Percentiles rank a stretch among this genome's conserved stretches.
phyloP scores from a whole-genome alignment of 2,797 vertebrate species.

The Pogoniulus pusillus region DNA sequence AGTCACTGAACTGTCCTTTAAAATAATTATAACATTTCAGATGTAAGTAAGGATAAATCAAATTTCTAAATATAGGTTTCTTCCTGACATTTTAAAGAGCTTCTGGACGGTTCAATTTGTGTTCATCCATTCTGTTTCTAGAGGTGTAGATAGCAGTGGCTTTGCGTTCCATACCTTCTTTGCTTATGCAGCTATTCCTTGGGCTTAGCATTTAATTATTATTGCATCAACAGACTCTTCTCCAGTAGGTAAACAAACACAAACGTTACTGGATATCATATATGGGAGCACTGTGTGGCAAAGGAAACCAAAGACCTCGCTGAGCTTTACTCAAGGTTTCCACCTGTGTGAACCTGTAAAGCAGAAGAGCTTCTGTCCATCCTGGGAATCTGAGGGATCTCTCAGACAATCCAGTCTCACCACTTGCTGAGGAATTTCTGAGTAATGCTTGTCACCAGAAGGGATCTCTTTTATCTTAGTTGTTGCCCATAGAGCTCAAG shows the following conservation, averaged over 20 bases:
- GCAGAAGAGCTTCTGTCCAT: neutral
- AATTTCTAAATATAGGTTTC: neutral
- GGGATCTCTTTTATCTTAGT: constrained; percentile 24
- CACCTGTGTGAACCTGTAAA: neutral
- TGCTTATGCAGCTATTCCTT: neutral
- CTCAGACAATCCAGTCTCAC: neutral
- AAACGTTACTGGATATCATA: rapidly evolving
- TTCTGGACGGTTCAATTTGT: neutral
- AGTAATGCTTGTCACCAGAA: constrained; percentile 33
- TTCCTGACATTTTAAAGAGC: neutral
- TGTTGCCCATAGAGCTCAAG: neutral
- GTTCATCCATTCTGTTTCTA: neutral
- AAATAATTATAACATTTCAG: neutral
- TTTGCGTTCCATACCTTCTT: neutral
- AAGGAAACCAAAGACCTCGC: neutral
- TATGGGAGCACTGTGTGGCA: neutral
- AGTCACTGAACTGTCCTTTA: neutral
- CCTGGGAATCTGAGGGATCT: neutral
- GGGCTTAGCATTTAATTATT: neutral
- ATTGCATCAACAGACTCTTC: neutral
- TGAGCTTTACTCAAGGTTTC: neutral
- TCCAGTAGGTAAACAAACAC: neutral
- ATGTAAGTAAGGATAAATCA: neutral
- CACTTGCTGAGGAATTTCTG: constrained; percentile 3
- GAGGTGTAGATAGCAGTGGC: neutral